phyloP scores from a whole-genome alignment of 2,113 vertebrate genomes.

The Ptilonorhynchus violaceus region DNA sequence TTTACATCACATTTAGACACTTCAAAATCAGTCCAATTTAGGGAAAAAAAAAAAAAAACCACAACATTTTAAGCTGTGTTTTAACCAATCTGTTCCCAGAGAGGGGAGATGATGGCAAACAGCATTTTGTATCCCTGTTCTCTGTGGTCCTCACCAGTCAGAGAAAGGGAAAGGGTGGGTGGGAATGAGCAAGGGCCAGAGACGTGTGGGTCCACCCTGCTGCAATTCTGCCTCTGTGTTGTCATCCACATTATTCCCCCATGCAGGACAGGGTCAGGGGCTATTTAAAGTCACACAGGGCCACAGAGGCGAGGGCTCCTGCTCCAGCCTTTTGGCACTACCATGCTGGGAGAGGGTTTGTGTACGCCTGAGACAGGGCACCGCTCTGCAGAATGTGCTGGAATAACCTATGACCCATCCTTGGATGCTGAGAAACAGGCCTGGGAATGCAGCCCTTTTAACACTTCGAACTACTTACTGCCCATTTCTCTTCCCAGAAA shows the following conservation, averaged over 20 bases:
- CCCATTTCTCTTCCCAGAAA: neutral
- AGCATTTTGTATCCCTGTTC: neutral
- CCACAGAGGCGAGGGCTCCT: neutral
- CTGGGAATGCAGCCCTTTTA: neutral
- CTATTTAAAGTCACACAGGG: neutral
- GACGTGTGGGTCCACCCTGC: neutral
- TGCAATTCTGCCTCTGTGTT: neutral
- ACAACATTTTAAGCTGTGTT: neutral
- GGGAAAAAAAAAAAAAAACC: neutral
- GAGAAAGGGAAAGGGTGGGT: neutral
- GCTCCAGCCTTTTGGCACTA: neutral
- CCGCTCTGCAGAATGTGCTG: neutral
- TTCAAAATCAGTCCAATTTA: slow-evolving; percentile 27
- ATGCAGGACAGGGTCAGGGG: neutral
- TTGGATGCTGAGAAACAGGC: neutral
- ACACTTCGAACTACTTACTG: neutral
- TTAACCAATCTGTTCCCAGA: slow-evolving; percentile 25
- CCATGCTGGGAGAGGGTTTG: neutral
- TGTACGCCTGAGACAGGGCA: neutral
- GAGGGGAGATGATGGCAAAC: neutral
- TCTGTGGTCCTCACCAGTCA: accelerated
- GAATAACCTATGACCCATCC: neutral
- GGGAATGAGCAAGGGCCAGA: neutral
- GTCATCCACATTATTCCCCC: neutral
- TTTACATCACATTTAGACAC: slow-evolving; percentile 47